A percentile compares a stretch with the other conserved stretches of the same genome.
Conservation (phyloP, 2,113 vertebrate species). For the Cyprinus carpio region DNA sequence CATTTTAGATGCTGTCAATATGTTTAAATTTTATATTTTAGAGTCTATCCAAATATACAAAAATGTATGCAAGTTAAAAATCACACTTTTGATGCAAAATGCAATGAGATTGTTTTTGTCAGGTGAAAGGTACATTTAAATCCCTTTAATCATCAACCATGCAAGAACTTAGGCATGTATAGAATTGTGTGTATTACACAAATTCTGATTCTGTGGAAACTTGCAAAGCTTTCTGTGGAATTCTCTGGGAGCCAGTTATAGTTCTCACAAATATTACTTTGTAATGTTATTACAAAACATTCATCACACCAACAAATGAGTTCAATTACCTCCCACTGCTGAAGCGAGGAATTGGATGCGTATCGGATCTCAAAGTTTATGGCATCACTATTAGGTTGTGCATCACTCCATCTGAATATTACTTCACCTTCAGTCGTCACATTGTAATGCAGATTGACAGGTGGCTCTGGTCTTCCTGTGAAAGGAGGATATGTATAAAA, state of each 20-base stretch:
- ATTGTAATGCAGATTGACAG: constrained; percentile 75
- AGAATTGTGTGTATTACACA: not conserved
- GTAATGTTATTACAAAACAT: not conserved
- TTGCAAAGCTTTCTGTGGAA: not conserved
- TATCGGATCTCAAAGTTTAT: constrained; percentile 83
- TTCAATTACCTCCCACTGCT: constrained; percentile 66
- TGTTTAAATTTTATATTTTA: not conserved
- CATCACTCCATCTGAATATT: constrained; percentile 79
- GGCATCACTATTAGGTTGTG: constrained; percentile 48
- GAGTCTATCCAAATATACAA: not conserved
- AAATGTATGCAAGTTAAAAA: not conserved
- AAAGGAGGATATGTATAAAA: constrained; percentile 5
- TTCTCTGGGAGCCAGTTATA: not conserved
- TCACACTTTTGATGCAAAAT: not conserved
- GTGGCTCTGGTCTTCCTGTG: constrained; percentile 85
- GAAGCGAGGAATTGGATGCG: constrained; percentile 63
- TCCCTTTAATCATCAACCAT: not conserved
- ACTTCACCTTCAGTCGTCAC: constrained; percentile 79
- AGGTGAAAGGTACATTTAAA: not conserved
- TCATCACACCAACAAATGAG: not conserved
- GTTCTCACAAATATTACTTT: not conserved
- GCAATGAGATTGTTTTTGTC: not conserved
- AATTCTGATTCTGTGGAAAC: not conserved
- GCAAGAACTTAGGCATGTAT: not conserved
- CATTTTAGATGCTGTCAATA: not conserved